Evolutionary conservation across 1,140 invertebrate species (phyloP), one percentile per base, ranked within the genome.

Genomic region (Melipona quadrifasciata): DNA sequence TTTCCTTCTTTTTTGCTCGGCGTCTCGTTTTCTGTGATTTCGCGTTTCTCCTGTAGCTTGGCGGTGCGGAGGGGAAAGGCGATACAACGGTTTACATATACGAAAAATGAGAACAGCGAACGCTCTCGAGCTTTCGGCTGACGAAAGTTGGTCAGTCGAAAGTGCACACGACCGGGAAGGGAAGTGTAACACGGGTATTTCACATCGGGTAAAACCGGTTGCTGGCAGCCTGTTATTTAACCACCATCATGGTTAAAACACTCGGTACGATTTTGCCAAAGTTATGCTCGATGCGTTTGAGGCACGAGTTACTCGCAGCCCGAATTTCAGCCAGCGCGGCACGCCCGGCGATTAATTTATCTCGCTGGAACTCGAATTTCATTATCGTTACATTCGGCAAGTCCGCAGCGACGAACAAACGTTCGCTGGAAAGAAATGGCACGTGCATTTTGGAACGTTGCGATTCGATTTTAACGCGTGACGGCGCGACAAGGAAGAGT

Each of bases 281-380:
- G 57, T 82, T 82, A 39, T 65, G 47, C 80, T 11, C 10, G 47
- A 70, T 10, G 55, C 55, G 64, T 61, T 51, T 70, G 55, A 51
- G 39, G n/a, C n/a, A 17, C 27, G 16, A 75, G 31, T 34, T 82
- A 76, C 75, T 82, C 61, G 16, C 58, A 51, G 58, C 16, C 39
- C 8, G 8, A 47, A 74, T 81, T 74, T 31, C 70, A 19, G 11
- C 47, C 21, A 72, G 72, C 19, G 55, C 4, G 51, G 21, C 16
- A 16, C n/a, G 68, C 67, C 39, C 51, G 17, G 24, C 51, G 10
- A 75, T 76, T 61, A 75, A 82, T 82, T 82, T 75, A 76, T 76
- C 61, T 12, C 2, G 31, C 14, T 64, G 70, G 19, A 58, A 51
- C 6, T 14, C 24, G 58, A 65, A 65, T 75, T 82, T 21, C 61